Conservation (phyloP, 2,113 vertebrate genomes). For the Accipiter cooperii region DNA sequence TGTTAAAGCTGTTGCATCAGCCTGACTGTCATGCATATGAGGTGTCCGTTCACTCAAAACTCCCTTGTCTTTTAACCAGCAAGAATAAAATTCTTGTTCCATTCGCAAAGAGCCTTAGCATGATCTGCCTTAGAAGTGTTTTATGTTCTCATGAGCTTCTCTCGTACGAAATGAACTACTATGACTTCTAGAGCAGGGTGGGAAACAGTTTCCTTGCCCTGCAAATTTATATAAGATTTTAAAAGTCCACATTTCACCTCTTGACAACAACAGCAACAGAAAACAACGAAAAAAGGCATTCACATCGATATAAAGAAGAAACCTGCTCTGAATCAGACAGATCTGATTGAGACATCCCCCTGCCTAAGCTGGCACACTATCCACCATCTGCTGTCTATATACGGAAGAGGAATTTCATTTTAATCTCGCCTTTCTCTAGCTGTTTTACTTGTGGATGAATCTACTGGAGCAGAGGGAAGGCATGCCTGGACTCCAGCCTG, state of each 20-base stretch:
- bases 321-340: not conserved
- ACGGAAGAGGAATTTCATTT: not conserved
- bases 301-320: not conserved
- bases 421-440: not conserved
- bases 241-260: not conserved
- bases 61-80: not conserved
- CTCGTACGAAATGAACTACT: rapidly evolving
- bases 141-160: not conserved
- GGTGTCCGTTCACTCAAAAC: rapidly evolving
- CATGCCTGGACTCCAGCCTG: not conserved
- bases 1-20: not conserved
- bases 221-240: not conserved
- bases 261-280: not conserved
- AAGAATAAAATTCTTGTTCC: not conserved
- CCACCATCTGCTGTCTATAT: not conserved
- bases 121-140: not conserved
- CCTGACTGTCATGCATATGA: not conserved
- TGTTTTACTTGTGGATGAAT: not conserved
- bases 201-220: not conserved
- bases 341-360: not conserved
- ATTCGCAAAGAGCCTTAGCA: not conserved
- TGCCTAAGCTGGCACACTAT: not conserved
- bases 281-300: not conserved
- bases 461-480: rapidly evolving
- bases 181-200: not conserved